A percentile compares a stretch with the other conserved stretches of the same genome.
These are phyloP conservation scores for Atrina japonica DNA, from an alignment of 2,888 invertebrate genomes.

Conservation along the genomic window DNA sequence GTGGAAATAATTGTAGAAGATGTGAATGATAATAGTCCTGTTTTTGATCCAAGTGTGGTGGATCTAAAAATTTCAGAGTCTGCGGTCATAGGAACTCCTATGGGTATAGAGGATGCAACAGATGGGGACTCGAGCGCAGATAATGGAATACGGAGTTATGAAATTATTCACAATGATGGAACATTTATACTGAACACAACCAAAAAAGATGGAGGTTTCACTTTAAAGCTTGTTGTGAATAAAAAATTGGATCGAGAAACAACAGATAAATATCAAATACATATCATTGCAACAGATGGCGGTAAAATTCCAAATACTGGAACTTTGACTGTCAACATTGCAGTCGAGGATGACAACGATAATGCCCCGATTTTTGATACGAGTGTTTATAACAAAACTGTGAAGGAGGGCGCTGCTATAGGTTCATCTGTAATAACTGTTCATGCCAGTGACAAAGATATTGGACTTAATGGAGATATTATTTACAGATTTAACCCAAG, in stretches of 20 bases:
- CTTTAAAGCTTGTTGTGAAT: conserved; percentile 61
- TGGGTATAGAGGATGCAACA: conserved; percentile 58
- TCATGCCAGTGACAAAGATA: conserved; percentile 91
- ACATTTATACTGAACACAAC: conserved; percentile 60
- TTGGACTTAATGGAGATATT: conserved; percentile 87
- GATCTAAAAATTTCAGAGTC: conserved; percentile 62
- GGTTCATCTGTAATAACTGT: conserved; percentile 81
- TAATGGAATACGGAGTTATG: conserved; percentile 61
- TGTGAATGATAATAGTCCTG: conserved; percentile 75
- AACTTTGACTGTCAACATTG: conserved; percentile 57
- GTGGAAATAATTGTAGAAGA: conserved; percentile 70
- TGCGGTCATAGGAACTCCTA: conserved; percentile 55
- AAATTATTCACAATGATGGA: conserved; percentile 58
- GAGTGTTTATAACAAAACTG: conserved; percentile 56
- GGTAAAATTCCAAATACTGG: conserved; percentile 61
- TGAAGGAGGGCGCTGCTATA: conserved; percentile 61
- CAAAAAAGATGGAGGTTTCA: conserved; percentile 57
- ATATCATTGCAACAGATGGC: conserved; percentile 66
- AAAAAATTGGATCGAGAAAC: conserved; percentile 66
- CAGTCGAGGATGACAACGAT: conserved; percentile 70
- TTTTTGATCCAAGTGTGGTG: conserved; percentile 57
- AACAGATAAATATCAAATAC: conserved; percentile 59
- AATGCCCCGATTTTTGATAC: conserved; percentile 67
- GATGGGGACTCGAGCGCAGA: conserved; percentile 63
- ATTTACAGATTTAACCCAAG: conserved; percentile 78